These are phyloP conservation scores for Stenodera caucasica DNA, from an alignment of 2,888 invertebrate genomes.

Conservation along the genomic window DNA sequence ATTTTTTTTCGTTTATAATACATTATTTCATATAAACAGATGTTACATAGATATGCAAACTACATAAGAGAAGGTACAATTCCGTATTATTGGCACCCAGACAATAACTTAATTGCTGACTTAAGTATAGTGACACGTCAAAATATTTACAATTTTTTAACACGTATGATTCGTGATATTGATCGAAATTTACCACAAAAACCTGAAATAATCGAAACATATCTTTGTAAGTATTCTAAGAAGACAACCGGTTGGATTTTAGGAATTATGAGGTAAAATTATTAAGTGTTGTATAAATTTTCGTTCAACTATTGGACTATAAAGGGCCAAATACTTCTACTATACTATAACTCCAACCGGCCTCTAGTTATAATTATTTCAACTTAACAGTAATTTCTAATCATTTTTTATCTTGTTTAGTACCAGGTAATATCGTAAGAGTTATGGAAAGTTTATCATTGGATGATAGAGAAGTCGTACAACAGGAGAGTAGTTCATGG, in stretches of 20 bases:
- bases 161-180: slow-evolving; percentile 53
- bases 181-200: slow-evolving; percentile 40
- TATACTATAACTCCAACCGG: too few species aligned
- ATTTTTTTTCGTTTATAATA: slow-evolving; percentile 2
- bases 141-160: slow-evolving; percentile 52
- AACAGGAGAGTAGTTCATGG: neutral
- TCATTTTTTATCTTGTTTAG: too few species aligned
- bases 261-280: too few species aligned
- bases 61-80: slow-evolving; percentile 39
- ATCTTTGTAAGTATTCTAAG: slow-evolving; percentile 51
- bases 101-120: slow-evolving; percentile 47
- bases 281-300: too few species aligned
- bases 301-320: too few species aligned
- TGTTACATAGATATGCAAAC: slow-evolving; percentile 47
- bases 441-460: too few species aligned
- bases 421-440: too few species aligned
- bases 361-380: too few species aligned
- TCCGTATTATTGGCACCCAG: slow-evolving; percentile 52
- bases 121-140: slow-evolving; percentile 49
- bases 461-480: too few species aligned
- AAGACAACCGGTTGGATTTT: too few species aligned
- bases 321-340: too few species aligned
- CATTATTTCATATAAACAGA: slow-evolving; percentile 43
- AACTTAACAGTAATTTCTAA: too few species aligned
- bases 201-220: slow-evolving; percentile 41